Evolutionary conservation across 2,797 vertebrate species (phyloP).

Genomic region (Champsocephalus esox): DNA sequence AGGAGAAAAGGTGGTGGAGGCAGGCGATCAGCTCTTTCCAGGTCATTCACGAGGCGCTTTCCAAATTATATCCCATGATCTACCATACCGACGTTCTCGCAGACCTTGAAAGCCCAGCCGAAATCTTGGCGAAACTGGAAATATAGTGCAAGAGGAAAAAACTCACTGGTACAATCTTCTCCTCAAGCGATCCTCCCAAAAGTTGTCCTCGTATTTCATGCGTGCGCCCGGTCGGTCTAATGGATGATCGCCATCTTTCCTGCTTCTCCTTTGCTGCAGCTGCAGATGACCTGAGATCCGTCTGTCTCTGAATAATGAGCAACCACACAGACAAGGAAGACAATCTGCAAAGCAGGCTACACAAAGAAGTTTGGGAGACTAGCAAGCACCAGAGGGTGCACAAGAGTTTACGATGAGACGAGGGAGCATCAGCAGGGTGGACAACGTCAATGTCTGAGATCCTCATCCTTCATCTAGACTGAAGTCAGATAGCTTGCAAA

Average conservation of each 20-base stretch:
- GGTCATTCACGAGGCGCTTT: conserved; percentile 86
- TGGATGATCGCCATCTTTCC: conserved; percentile 99
- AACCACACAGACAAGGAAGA: conserved; percentile 97
- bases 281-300: conserved; percentile 99
- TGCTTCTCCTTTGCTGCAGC: conserved; percentile 93
- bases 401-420: conserved; percentile 91
- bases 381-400: conserved; percentile 99
- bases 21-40: conserved; percentile 79
- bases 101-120: conserved; percentile 79
- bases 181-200: conserved; percentile 86
- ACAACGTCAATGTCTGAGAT: conserved; percentile 81
- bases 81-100: conserved; percentile 81
- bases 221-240: conserved; percentile 97
- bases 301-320: conserved; percentile 99
- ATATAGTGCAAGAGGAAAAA: conserved; percentile 62
- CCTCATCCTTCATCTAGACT: conserved; percentile 84
- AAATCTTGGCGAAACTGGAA: conserved; percentile 77
- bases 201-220: conserved; percentile 96
- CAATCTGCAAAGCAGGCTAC: conserved; percentile 98
- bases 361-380: conserved; percentile 90
- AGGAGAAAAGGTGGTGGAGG: conserved; percentile 44
- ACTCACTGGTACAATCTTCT: conserved; percentile 85
- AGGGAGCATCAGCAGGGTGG: conserved; percentile 84
- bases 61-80: conserved; percentile 82
- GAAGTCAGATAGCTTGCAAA: conserved; percentile 73